phyloP scores from a whole-genome alignment of 2,797 vertebrate genomes.

The Bucorvus abyssinicus region DNA sequence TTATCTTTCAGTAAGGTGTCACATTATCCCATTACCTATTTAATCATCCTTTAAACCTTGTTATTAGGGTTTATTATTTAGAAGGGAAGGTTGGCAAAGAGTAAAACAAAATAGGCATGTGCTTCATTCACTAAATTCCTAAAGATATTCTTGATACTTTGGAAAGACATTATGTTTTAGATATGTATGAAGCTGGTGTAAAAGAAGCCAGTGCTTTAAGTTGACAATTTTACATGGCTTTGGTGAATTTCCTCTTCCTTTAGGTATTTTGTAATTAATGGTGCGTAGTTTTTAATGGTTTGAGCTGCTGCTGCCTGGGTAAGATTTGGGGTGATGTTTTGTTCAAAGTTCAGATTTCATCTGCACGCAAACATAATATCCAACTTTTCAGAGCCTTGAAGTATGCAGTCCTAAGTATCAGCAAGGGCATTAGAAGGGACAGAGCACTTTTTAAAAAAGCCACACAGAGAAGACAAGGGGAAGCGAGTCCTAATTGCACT shows the following conservation, averaged over 20 bases:
- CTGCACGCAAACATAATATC: neutral
- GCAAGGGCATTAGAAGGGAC: too few species aligned
- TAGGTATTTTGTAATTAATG: neutral
- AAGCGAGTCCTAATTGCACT: too few species aligned
- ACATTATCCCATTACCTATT: neutral
- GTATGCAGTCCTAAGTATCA: neutral
- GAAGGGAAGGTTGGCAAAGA: neutral
- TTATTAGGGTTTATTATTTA: neutral
- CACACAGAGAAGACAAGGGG: too few species aligned
- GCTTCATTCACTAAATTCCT: neutral
- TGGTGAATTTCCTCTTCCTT: neutral
- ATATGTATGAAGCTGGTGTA: neutral
- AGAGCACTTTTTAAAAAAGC: too few species aligned
- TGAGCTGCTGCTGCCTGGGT: neutral
- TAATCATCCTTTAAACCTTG: neutral
- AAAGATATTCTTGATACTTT: neutral
- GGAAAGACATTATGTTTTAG: neutral
- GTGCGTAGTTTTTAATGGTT: neutral
- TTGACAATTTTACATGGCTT: neutral
- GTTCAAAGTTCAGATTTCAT: neutral
- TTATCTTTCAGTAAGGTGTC: neutral
- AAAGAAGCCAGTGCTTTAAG: neutral
- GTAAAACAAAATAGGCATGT: neutral
- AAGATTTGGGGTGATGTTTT: neutral
- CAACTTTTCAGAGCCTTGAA: neutral